Base-by-base conservation (phyloP, 2,797 vertebrate species). In the Capromys pilorides region DNA sequence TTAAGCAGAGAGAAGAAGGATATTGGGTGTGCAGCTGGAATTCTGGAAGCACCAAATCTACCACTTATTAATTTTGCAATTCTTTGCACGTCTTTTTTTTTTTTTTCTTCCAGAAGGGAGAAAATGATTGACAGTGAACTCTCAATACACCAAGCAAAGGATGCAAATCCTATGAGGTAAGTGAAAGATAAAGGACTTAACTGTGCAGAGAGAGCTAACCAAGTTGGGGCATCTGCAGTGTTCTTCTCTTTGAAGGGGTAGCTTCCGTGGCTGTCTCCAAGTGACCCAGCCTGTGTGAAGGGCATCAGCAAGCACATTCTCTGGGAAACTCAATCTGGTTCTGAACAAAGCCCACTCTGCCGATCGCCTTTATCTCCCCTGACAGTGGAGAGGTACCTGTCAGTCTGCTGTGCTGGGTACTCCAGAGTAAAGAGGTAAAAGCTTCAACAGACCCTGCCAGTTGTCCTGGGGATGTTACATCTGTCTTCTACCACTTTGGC, bases 101-200 rank as follows among this genome's bases (percentile, higher is more conserved):
- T 78, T 26, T 77, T 75, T 77, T 79, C 33, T 69, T 36, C 85
- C 86, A 77, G 80, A 75, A 64, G 67, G 45, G 82, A 86, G 49
- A 66, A 66, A 49, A 31, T 80, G 94, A 95, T 71, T 95, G 96
- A 78, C 82, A 86, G 92, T 51, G 61, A 92, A 54, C 67, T 91
- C 67, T 54, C 75, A 81, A 49, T n/a, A 80, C 54, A 90, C 49
- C 51, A 7, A 84, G 41, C 31, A 78, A 83, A 88, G 80, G 86
- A 51, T n/a, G 78, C 69, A 84, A 51, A 80, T 91, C 77, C 54
- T 33, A 45, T 86, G 81, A 85, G 71, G 67, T 71, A 90, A 91
- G 92, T 26, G 6, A 95, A 94, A 59, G 51, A 84, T 49, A 51
- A 93, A 79, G 61, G 77, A 24, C 73, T 95, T 84, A 87, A 62